Percentiles rank a stretch among this genome's conserved stretches.
These are phyloP conservation scores for Drosophila melanosoma DNA, from an alignment of 2,888 invertebrate species.

Conservation along the genomic window DNA sequence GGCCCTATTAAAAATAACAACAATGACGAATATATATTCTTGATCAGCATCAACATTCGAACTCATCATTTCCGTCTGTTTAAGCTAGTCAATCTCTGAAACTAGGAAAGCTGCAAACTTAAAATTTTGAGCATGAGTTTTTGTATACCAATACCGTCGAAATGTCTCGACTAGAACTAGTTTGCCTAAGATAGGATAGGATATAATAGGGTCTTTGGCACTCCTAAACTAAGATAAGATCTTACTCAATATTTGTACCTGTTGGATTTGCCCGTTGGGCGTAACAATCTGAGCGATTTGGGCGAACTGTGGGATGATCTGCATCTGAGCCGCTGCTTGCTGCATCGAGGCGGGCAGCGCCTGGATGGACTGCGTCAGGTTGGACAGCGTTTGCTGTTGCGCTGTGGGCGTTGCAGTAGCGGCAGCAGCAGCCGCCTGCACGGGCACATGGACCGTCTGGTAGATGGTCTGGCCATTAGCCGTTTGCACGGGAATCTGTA, in stretches of 20 bases:
- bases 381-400: constrained; percentile 85
- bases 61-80: not conserved
- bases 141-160: not conserved
- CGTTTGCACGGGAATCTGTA: constrained; percentile 88
- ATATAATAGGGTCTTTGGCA: not conserved
- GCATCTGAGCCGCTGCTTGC: constrained; percentile 86
- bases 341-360: constrained; percentile 83
- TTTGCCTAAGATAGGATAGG: not conserved
- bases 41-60: not conserved
- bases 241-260: constrained; percentile 87
- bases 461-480: constrained; percentile 94
- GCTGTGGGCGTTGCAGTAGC: constrained; percentile 85
- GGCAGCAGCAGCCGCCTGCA: constrained; percentile 89
- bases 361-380: constrained; percentile 85
- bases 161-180: not conserved
- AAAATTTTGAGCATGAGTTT: not conserved
- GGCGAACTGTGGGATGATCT: constrained; percentile 93
- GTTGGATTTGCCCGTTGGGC: constrained; percentile 95
- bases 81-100: not conserved
- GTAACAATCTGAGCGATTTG: constrained; percentile 94
- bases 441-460: constrained; percentile 97
- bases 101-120: not conserved
- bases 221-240: not conserved
- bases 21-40: not conserved
- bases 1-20: not conserved